These are phyloP conservation scores for Dermochelys coriacea DNA, from an alignment of 2,797 vertebrate species.

Conservation along the genomic window DNA sequence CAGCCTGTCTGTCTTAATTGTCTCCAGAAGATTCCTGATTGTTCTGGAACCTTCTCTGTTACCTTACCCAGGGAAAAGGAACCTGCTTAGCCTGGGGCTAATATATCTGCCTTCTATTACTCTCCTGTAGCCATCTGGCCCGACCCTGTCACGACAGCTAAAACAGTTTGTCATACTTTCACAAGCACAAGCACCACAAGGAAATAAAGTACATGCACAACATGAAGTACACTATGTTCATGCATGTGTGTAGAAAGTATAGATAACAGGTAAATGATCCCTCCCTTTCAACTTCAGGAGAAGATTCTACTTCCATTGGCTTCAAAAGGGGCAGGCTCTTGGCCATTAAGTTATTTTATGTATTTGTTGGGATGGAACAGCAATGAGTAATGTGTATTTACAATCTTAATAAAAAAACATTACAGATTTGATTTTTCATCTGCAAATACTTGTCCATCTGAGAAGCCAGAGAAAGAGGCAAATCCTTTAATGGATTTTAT, in stretches of 20 bases:
- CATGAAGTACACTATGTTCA: background rate
- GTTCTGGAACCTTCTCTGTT: too few relatives aligned
- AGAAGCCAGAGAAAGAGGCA: background rate
- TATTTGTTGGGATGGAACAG: background rate
- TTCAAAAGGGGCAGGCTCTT: conserved; percentile 11
- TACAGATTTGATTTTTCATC: background rate
- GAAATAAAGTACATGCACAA: background rate
- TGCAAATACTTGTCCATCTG: conserved; percentile 26
- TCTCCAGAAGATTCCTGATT: too few relatives aligned
- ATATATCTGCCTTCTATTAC: too few relatives aligned
- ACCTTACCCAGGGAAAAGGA: too few relatives aligned
- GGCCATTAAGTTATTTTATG: background rate
- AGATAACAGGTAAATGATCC: background rate
- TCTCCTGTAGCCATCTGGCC: too few relatives aligned
- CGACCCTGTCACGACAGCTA: background rate
- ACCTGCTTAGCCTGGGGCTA: too few relatives aligned
- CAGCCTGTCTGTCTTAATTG: too few relatives aligned
- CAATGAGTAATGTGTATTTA: background rate
- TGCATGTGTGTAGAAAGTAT: background rate
- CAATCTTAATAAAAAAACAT: background rate
- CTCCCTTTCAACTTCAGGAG: background rate
- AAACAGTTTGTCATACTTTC: background rate
- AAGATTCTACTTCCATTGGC: background rate
- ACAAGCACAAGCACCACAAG: background rate
- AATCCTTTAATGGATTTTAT: background rate